Evolutionary conservation across 2,113 vertebrate genomes (phyloP).

Genomic region (Sphyrna mokarran): DNA sequence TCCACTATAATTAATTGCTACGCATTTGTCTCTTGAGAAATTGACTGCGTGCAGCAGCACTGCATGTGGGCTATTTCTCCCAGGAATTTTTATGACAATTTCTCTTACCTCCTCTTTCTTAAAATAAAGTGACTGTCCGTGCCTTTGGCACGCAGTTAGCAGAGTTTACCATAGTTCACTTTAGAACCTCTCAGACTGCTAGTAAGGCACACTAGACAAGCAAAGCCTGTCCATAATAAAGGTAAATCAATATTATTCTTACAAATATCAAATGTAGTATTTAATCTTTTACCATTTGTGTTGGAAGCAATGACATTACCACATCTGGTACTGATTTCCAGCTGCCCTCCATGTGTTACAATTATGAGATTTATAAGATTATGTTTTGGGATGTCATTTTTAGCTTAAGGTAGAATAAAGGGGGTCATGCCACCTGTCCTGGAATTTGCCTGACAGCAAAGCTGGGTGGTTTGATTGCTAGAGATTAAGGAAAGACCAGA

Average conservation of each 20-base stretch:
- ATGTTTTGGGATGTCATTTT: neutral
- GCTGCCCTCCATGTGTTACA: neutral
- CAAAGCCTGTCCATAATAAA: neutral
- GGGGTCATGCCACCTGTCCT: neutral
- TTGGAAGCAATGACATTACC: slow-evolving; percentile 26
- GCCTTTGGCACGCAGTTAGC: neutral
- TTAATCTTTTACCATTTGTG: slow-evolving; percentile 18
- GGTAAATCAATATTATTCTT: neutral
- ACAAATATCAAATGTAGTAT: slow-evolving; percentile 12
- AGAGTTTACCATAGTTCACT: neutral
- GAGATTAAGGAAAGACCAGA: neutral
- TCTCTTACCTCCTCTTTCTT: neutral
- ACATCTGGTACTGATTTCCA: slow-evolving; percentile 2
- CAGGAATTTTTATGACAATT: neutral
- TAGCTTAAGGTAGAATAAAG: neutral
- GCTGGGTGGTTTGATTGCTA: neutral
- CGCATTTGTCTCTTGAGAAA: neutral
- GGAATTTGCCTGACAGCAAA: neutral
- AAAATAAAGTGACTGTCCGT: neutral
- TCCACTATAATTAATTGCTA: neutral
- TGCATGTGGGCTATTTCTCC: neutral
- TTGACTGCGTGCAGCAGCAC: neutral
- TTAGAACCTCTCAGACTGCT: neutral
- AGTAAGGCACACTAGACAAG: neutral
- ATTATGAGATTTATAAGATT: neutral